These are phyloP conservation scores for Haemorhous mexicanus DNA, from an alignment of 2,113 vertebrate genomes.

Conservation along the genomic window DNA sequence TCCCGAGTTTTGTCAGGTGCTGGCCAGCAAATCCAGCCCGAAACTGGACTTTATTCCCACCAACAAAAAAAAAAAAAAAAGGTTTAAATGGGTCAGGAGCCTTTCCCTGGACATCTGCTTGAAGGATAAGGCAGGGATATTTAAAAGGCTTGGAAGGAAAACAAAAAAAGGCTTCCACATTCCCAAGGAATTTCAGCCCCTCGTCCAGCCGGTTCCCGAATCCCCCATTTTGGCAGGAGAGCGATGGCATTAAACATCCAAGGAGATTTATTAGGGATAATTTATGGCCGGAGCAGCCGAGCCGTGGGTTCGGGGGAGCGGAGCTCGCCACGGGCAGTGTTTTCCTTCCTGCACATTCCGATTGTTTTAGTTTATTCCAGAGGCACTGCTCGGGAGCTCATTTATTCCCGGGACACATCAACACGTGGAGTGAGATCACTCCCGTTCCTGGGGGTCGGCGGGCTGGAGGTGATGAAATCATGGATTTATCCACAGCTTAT, in stretches of 20 bases:
- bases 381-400: conserved; percentile 87
- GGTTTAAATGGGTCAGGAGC: conserved; percentile 79
- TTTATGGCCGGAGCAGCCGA: conserved; percentile 75
- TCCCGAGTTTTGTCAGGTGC: conserved; percentile 91
- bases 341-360: conserved; percentile 80
- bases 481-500: conserved; percentile 82
- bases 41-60: conserved; percentile 67
- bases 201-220: conserved; percentile 57
- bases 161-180: conserved; percentile 79
- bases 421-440: conserved; percentile 79
- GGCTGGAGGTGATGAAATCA: conserved; percentile 82
- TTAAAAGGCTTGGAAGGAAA: conserved; percentile 84
- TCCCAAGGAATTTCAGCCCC: conserved; percentile 72
- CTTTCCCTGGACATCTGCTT: conserved; percentile 92
- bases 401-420: conserved; percentile 82
- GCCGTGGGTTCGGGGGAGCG: conserved; percentile 53
- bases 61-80: conserved; percentile 61
- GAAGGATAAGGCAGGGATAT: conserved; percentile 77
- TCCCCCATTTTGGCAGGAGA: conserved; percentile 70
- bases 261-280: conserved; percentile 81
- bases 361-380: conserved; percentile 86
- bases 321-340: conserved; percentile 72
- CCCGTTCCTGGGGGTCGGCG: conserved; percentile 55
- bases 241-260: conserved; percentile 71
- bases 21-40: conserved; percentile 66